A percentile compares a stretch with the other conserved stretches of the same genome.
These are phyloP conservation scores for Myotis findleyi DNA, from an alignment of 2,797 vertebrate species.

Conservation along the genomic window DNA sequence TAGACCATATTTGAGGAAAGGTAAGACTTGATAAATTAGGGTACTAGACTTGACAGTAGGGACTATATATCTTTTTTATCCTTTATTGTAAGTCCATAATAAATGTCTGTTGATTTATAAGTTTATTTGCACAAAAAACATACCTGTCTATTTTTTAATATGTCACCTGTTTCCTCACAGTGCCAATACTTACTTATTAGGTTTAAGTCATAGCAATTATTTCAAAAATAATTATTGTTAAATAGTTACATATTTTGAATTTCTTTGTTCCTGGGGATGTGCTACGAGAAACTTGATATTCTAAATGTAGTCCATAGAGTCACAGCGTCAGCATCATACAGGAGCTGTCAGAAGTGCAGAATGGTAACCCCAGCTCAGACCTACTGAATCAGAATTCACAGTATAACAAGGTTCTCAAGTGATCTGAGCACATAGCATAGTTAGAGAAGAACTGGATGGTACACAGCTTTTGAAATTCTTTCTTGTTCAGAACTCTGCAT, in stretches of 20 bases:
- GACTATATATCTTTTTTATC: not conserved
- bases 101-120: not conserved
- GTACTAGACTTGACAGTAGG: not conserved
- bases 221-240: not conserved
- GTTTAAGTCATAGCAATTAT: conserved; percentile 19
- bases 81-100: conserved; percentile 8
- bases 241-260: not conserved
- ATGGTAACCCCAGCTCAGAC: accelerated
- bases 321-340: not conserved
- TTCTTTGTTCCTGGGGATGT: not conserved
- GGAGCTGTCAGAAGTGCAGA: not conserved
- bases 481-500: not conserved
- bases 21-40: not conserved
- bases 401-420: not conserved
- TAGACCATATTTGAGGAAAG: not conserved
- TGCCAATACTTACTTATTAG: not conserved
- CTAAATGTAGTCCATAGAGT: not conserved
- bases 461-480: not conserved
- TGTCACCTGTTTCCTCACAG: not conserved
- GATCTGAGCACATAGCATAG: not conserved
- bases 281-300: not conserved
- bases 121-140: not conserved
- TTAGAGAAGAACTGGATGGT: not conserved
- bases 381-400: not conserved
- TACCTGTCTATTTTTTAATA: not conserved